Conservation (phyloP, 2,888 invertebrate species). For the Achlya flavicornis region DNA sequence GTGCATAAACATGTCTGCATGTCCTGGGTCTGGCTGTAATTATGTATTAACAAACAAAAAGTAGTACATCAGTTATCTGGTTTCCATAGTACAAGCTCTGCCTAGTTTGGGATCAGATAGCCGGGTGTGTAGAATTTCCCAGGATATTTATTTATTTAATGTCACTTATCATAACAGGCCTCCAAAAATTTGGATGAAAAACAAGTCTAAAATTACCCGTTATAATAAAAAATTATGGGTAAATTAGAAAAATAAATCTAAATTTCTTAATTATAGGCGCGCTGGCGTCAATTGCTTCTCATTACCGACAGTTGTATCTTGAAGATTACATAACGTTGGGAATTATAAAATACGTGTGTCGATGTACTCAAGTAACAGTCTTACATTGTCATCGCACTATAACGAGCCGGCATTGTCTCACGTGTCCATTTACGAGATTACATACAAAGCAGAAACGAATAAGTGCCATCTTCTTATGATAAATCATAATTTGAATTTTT, state of each 20-base stretch:
- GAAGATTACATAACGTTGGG: not conserved
- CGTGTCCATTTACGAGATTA: constrained; percentile 24
- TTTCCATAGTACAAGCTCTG: too few relatives aligned
- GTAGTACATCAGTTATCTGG: too few relatives aligned
- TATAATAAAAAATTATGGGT: not conserved
- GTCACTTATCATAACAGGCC: too few relatives aligned
- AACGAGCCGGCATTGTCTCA: constrained; percentile 28
- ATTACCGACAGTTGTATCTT: not conserved
- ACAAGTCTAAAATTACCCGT: not conserved
- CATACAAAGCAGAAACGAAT: constrained; percentile 35
- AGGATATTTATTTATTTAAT: too few relatives aligned
- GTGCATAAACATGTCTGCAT: too few relatives aligned
- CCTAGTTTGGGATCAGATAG: too few relatives aligned
- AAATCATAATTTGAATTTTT: constrained; percentile 37
- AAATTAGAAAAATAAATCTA: not conserved
- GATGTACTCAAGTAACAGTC: constrained; percentile 23
- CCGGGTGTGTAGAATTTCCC: too few relatives aligned
- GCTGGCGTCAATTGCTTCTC: not conserved
- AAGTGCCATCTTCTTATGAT: constrained; percentile 37
- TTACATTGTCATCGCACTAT: constrained; percentile 30
- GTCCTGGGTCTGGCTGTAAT: too few relatives aligned
- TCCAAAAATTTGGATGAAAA: not conserved
- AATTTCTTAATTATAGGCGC: not conserved
- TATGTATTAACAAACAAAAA: too few relatives aligned
- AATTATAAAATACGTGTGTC: constrained; percentile 21